A percentile compares a stretch with the other conserved stretches of the same genome.
These are phyloP conservation scores for Schizopygopsis malacanthus DNA, from an alignment of 2,797 vertebrate species.

Conservation along the genomic window DNA sequence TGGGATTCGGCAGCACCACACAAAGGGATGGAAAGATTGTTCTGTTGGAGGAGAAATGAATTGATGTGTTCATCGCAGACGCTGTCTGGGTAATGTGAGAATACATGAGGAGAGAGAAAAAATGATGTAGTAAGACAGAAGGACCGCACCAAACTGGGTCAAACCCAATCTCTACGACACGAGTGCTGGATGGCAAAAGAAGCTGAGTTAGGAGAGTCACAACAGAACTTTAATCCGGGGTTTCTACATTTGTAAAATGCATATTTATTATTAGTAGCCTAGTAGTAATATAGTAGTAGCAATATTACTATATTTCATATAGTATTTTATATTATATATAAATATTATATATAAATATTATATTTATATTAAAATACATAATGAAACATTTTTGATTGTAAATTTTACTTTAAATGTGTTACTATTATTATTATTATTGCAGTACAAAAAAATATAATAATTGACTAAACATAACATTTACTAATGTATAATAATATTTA, in stretches of 20 bases:
- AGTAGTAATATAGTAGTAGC: neutral
- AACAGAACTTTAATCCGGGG: neutral
- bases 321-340: neutral
- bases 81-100: neutral
- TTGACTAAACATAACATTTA: neutral
- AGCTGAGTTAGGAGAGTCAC: neutral
- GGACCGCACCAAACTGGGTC: neutral
- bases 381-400: neutral
- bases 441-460: neutral
- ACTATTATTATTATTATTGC: too few species aligned
- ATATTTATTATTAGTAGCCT: neutral
- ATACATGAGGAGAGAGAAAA: neutral
- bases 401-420: neutral
- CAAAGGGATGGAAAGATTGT: neutral
- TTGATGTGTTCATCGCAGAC: neutral
- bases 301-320: neutral
- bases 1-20: neutral
- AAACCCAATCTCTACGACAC: neutral
- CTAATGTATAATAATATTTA: too few species aligned
- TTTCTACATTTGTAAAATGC: neutral
- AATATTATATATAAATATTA: neutral
- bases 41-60: slow-evolving; percentile 10
- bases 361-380: neutral
- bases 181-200: neutral
- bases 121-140: neutral